phyloP scores from a whole-genome alignment of 2,113 vertebrate genomes.

The Ploceus nigricollis region DNA sequence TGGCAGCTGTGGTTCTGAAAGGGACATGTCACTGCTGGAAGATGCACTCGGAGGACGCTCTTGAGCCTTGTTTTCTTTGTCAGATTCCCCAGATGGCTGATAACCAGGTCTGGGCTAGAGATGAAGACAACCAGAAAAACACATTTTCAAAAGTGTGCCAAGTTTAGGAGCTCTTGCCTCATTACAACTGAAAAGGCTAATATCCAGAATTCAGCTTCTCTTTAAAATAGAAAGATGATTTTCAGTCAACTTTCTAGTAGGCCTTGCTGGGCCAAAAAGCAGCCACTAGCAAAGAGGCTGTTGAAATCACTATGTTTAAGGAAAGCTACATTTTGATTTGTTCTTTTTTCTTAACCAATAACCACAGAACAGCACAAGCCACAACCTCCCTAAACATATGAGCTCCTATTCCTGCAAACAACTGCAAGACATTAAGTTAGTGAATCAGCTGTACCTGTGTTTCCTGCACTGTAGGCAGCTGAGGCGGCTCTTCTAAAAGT shows the following conservation, averaged over 20 bases:
- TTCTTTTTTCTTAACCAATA: not conserved
- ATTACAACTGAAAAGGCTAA: not conserved
- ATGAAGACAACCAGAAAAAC: constrained; percentile 14
- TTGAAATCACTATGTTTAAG: not conserved
- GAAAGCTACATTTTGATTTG: not conserved
- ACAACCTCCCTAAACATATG: not conserved
- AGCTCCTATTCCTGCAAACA: not conserved
- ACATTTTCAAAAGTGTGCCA: not conserved
- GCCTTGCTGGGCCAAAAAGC: not conserved
- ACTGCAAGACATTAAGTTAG: not conserved
- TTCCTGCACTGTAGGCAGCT: constrained; percentile 55
- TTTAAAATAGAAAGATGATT: not conserved
- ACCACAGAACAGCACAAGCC: not conserved
- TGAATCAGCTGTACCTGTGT: constrained; percentile 65
- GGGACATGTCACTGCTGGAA: constrained; percentile 91
- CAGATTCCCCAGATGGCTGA: constrained; percentile 96
- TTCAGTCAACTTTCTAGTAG: not conserved
- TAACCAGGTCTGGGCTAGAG: constrained; percentile 80
- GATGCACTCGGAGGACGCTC: constrained; percentile 88
- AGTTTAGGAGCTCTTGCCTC: not conserved
- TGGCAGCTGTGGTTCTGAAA: constrained; percentile 80
- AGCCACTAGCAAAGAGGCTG: not conserved
- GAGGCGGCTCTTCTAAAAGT: constrained; percentile 70
- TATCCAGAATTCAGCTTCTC: not conserved
- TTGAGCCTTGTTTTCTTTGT: constrained; percentile 94